Evolutionary conservation across 23 tunicate genomes (phyloP), one percentile per base, ranked within the genome.

Genomic region (Diplosoma virens): DNA sequence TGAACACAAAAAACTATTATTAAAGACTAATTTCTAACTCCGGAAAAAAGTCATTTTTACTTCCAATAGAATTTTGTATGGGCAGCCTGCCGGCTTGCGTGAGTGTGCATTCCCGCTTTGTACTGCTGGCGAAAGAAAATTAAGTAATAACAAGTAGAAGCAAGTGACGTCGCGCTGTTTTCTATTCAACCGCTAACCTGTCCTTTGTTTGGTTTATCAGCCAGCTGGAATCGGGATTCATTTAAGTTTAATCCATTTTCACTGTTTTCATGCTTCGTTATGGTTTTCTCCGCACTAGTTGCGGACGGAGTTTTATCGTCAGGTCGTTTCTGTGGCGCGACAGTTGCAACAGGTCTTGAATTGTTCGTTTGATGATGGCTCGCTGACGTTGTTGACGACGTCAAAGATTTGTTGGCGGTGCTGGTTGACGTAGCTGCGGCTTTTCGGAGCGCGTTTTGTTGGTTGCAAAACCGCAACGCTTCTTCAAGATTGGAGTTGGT

Each of bases 391-490:
- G 35, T 61, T 4, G n/a, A 7, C n/a, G 69, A 26, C 3, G 7
- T 6, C 18, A 61, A 25, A 9, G 9, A n/a, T 24, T 17, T 7
- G 9, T 65, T 65, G 20, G 71, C 9, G 18, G 60, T 48, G 3
- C 61, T 47, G 4, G 78, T 5, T 23, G 75, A 9, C 17, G 53
- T 22, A 3, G 54, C 5, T 18, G 78, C 61, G 47, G 47, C 48
- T 4, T 27, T 23, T 1, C 27, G 27, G n/a, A 6, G 7, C 16
- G 75, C 52, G 64, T 22, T 71, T 30, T 75, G 80, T 18, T 74
- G 87, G 25, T 82, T 80, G 34, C 87, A 82, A 53, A 82, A 82
- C 33, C 80, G 48, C 21, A 82, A 23, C 27, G 87, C 87, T 82
- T 82, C 81, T n/a, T 82, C 87, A 46, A 72, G 59, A 4, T 7